Evolutionary conservation across 35 echinoderm and acorn worm species (phyloP), one percentile per base, ranked within the genome.

Genomic region (Apostichopus parvimensis): DNA sequence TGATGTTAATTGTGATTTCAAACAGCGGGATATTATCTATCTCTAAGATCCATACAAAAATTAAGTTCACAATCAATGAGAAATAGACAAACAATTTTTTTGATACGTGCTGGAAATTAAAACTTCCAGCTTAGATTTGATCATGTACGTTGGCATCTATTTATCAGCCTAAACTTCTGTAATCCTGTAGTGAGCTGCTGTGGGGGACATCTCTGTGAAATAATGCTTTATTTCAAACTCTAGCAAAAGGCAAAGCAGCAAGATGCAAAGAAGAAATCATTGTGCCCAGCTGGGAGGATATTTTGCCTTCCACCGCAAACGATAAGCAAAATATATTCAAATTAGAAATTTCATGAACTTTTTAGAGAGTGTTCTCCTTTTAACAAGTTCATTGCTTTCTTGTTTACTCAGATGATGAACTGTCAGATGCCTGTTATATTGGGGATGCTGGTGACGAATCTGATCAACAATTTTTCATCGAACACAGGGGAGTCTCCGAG

Each of bases 401-500:
- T 20, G 9, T 60, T 1, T 87, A 8, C 9, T 6, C 83, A 87
- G 83, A 87, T 87, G 83, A 87, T 61, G 83, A 87, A 61, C 6
- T 87, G 2, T 87, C 60, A 6, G 83, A 87, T 57, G 24, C 56
- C 60, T 57, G 79, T 82, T 82, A 60, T 60, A 65, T 24, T 26
- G 60, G 55, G 60, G 83, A 87, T 18, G 83, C 14, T 26, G 54
- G 55, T 18, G 60, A 65, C 20, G 60, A 87, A 18, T 61, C 83
- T 6, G 83, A 87, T 65, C 83, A 87, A 26, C 83, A 87, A 26
- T 87, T 87, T 28, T 87, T 87, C 83, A 57, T 87, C 9, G 83
- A 87, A 65, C 83, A 87, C 83, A 57, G 83, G 83, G 83, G 55
- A 57, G 54, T 73, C 7, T 73, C 86, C 18, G 94, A 93, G 21